A percentile compares a stretch with the other conserved stretches of the same genome.
phyloP scores from a whole-genome alignment of 2,888 invertebrate genomes.

The Phytoseiulus persimilis region DNA sequence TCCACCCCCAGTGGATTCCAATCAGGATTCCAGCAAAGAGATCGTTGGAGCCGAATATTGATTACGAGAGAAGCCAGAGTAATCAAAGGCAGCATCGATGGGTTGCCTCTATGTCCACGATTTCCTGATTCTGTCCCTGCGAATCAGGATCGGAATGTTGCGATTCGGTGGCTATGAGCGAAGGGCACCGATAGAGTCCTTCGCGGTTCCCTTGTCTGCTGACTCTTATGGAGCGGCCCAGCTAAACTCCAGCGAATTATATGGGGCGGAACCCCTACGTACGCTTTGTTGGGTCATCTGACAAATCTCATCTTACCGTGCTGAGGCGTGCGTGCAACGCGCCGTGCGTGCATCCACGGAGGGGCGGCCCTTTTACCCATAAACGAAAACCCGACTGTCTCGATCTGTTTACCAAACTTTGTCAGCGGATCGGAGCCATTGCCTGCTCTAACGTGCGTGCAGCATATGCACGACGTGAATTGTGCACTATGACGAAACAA shows the following conservation, averaged over 20 bases:
- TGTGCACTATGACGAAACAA: not conserved
- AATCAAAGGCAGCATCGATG: too few relatives aligned
- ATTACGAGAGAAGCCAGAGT: too few relatives aligned
- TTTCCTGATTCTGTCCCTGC: too few relatives aligned
- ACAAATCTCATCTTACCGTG: not conserved
- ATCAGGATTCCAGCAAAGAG: too few relatives aligned
- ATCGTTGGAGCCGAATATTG: too few relatives aligned
- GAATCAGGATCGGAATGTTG: too few relatives aligned
- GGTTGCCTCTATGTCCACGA: too few relatives aligned
- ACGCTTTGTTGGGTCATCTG: not conserved
- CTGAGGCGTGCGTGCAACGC: not conserved
- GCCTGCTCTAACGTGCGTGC: not conserved
- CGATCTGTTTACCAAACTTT: not conserved
- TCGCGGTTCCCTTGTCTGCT: too few relatives aligned
- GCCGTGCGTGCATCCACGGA: not conserved
- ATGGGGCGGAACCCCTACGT: not conserved
- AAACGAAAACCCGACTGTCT: not conserved
- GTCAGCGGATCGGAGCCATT: not conserved
- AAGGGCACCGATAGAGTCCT: too few relatives aligned
- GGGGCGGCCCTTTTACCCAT: not conserved
- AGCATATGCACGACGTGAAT: not conserved
- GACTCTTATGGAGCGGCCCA: not conserved
- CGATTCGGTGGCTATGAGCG: too few relatives aligned
- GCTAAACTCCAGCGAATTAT: not conserved
- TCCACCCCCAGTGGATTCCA: too few relatives aligned